Base-by-base conservation (phyloP, 2,113 vertebrate genomes). In the Bujurquina vittata region DNA sequence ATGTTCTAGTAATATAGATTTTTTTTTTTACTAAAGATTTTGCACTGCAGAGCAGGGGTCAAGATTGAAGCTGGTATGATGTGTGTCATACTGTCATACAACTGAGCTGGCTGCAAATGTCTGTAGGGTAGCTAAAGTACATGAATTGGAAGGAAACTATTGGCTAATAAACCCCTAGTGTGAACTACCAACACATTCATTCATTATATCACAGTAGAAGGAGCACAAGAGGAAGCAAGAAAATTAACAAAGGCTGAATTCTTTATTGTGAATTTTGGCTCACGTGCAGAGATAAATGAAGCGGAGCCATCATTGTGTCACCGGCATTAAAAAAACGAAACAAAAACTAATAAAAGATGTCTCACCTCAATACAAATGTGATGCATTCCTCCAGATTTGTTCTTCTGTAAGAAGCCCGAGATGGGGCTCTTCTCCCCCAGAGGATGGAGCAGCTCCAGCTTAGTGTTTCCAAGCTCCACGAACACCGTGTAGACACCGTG, bases 291-390 rank as follows among this genome's bases (percentile, higher is more conserved):
- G 17, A 57, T 46, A 33, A 31, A 72, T 29, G 23, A 29, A 20
- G 14, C 12, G 31, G 22, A 83, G 31, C 12, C 31, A 43, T 40
- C 22, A 26, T 23, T 26, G 17, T 55, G 10, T 65, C n/a, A 55
- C 29, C 29, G 35, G 11, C 20, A 33, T 29, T 35, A 26, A 46
- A 29, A 10, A 62, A n/a, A 23, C 4, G 8, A 37, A 49, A 5
- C 40, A 33, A 6, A 33, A 33, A 33, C 6, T 31, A 20, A 40
- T 12, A 59, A 60, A 74, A 55, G 55, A 14, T 9, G 5, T 60
- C 93, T 91, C 96, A 99, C 98, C 98, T 99, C 98, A 10, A 99
- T 97, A 88, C 98, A 99, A 89, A 99, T 95, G 79, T 99, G 98
- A 88, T 99, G 98, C 96, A 99, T 97, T 73, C 98, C 98, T 89